These are phyloP conservation scores for Bedellia somnulentella DNA, from an alignment of 2,888 invertebrate genomes.

Conservation along the genomic window DNA sequence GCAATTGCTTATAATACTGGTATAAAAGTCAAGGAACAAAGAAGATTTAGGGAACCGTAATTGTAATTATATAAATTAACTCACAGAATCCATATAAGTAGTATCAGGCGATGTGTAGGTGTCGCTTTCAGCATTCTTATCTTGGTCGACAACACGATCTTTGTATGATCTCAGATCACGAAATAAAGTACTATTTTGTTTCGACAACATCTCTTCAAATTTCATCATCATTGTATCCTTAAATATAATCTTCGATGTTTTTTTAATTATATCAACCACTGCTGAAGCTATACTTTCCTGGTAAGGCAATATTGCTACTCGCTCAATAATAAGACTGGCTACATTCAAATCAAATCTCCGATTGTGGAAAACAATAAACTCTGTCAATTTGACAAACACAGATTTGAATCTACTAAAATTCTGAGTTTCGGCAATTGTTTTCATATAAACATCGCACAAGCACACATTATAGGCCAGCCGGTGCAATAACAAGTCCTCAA, in stretches of 20 bases:
- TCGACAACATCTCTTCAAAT: conserved; percentile 22
- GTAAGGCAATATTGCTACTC: conserved; percentile 31
- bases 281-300: conserved; percentile 21
- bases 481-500: conserved; percentile 18
- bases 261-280: conserved; percentile 21
- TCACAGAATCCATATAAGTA: conserved; percentile 31
- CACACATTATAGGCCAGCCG: conserved; percentile 6
- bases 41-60: not conserved
- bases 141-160: not conserved
- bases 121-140: conserved; percentile 10
- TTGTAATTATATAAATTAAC: conserved; percentile 11
- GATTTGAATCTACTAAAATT: conserved; percentile 38
- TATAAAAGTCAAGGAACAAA: not conserved
- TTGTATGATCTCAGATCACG: conserved; percentile 15
- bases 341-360: conserved; percentile 19
- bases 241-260: conserved; percentile 23
- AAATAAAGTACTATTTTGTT: conserved; percentile 13
- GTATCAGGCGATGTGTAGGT: conserved; percentile 32
- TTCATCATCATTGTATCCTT: conserved; percentile 17
- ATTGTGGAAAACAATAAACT: conserved; percentile 19
- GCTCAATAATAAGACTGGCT: conserved; percentile 25
- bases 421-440: conserved; percentile 26
- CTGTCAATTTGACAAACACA: conserved; percentile 27
- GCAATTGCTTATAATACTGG: not conserved
- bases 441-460: conserved; percentile 29